phyloP scores from a whole-genome alignment of 2,113 vertebrate species.

The Anas platyrhynchos region DNA sequence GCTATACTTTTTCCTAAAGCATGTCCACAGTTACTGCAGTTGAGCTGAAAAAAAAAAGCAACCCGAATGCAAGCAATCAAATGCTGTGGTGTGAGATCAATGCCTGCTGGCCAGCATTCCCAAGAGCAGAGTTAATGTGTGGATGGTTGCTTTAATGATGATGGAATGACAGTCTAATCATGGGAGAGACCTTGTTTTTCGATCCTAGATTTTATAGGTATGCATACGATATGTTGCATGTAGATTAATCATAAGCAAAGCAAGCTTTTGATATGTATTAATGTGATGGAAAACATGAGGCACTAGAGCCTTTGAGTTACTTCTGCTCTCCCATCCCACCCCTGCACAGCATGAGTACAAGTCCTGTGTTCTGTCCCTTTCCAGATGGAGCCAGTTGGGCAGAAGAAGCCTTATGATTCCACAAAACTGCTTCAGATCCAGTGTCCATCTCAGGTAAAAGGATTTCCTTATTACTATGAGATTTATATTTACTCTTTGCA shows the following conservation, averaged over 20 bases:
- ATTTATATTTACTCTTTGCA: not conserved
- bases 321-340: not conserved
- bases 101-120: not conserved
- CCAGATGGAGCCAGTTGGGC: conserved; percentile 73
- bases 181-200: not conserved
- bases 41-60: not conserved
- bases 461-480: not conserved
- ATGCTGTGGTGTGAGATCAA: not conserved
- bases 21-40: not conserved
- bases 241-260: not conserved
- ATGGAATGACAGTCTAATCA: not conserved
- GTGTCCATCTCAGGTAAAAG: conserved; percentile 77
- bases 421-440: not conserved
- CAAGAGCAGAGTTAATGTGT: not conserved
- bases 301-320: not conserved
- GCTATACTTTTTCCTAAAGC: not conserved
- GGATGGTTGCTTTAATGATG: not conserved
- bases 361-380: not conserved
- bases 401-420: conserved; percentile 44
- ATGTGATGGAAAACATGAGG: not conserved
- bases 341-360: not conserved
- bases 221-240: not conserved
- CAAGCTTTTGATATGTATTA: not conserved
- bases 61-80: not conserved
- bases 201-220: not conserved